Base-by-base conservation (phyloP, 2,113 vertebrate species). In the Aviceda subcristata region DNA sequence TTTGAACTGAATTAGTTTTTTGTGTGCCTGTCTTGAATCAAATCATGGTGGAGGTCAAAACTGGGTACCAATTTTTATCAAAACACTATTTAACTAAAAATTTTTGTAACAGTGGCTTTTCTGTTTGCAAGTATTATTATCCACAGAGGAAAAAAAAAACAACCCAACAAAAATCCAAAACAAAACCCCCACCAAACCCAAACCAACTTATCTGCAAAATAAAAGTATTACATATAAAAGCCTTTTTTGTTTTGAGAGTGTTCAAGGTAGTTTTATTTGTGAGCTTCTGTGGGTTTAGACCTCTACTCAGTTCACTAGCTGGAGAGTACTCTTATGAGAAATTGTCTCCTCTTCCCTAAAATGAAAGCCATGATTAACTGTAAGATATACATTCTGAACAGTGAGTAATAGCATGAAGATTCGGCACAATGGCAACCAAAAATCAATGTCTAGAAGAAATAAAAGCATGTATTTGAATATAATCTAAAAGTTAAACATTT, bases 71-170 rank as follows among this genome's bases (percentile, higher is more conserved):
- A 10, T 41, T 76, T 68, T 74, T 38, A 53, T 63, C 12, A 60
- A 80, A 83, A 80, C 34, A 19, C 2, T 32, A 19, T 38, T 67
- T 51, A 79, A 38, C 7, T 24, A 30, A 60, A 67, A 15, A 3
- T 7, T 43, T 81, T 76, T 78, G 5, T 38, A 67, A 38, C 3
- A 15, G 3, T 41, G 6, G 0, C 3, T 71, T 73, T 69, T 90
- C 23, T 91, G 6, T 63, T 77, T 71, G 4, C 9, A 84, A 45
- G 3, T 46, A 21, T 50, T 77, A 24, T 55, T 50, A 63, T 34
- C 12, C 53, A 86, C 6, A 55, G 0, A 26, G 8, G 2, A 0
- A 2, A 18, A 82, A 8, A 27, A 15, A 24, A 66, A 38, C n/a
- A n/a, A n/a, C n/a, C n/a, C n/a, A 15, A 29, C 38, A 39, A 41